Base-by-base conservation (phyloP, 2,797 vertebrate genomes). In the Poecilia velifera region DNA sequence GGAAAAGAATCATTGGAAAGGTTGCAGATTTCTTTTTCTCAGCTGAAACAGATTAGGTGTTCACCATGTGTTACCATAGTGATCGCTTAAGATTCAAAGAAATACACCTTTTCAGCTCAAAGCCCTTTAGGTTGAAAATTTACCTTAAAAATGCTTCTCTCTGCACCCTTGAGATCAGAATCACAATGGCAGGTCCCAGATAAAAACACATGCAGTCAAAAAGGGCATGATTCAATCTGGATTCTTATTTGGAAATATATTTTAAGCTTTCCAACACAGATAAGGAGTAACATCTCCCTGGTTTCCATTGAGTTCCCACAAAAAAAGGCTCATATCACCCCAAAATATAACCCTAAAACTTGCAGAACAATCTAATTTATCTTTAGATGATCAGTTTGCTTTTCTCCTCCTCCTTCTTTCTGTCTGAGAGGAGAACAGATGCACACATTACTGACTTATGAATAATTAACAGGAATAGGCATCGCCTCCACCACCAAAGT, bases 401-500 rank as follows among this genome's bases (percentile, higher is more conserved):
- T 79, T 73, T 76, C 80, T 89, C 66, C 74, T 89, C 66, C 74
- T 83, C 53, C 57, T 76, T 43, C 71, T 80, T 72, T 84, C 81
- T 79, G 72, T 83, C 81, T 88, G 89, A 84, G 73, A 78, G 53
- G 72, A 66, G 82, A 92, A 90, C 90, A 93, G 91, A 91, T 94
- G 93, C 88, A 87, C 84, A 87, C 81, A 90, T 87, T 81, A 86
- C 86, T 88, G 84, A 82, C 82, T 82, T 88, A 92, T 93, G 82
- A 91, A 92, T 93, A 88, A 92, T 93, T 92, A 91, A 92, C 76
- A 79, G 78, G 46, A 74, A 76, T 28, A 84, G 83, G 86, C 89
- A 90, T 90, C 41, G 55, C 84, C 77, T 84, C 78, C 74, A 81
- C 76, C 80, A 73, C 62, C 80, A 80, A 88, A 87, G 81, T 84